These are phyloP conservation scores for Stegophylla sp. DNA, from an alignment of 2,888 invertebrate genomes.

Conservation along the genomic window DNA sequence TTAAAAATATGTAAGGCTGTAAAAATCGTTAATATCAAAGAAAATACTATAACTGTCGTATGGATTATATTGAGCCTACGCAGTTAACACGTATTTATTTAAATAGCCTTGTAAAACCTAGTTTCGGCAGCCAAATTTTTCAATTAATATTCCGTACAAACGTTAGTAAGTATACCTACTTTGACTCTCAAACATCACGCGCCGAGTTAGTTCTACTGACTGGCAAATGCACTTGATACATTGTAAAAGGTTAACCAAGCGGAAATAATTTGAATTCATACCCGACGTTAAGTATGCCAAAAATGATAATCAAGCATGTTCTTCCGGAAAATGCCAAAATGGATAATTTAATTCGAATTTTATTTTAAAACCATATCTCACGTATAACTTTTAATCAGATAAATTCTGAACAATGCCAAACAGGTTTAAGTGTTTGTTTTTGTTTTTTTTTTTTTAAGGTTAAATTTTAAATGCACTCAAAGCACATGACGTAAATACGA, in stretches of 20 bases:
- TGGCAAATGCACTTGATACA: not conserved
- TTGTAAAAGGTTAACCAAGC: not conserved
- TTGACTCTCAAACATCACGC: slow-evolving; percentile 35
- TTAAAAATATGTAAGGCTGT: not conserved
- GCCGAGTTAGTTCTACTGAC: slow-evolving; percentile 26
- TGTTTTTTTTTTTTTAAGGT: not conserved
- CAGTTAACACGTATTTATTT: slow-evolving; percentile 19
- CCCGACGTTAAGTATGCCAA: not conserved
- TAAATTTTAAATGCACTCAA: not conserved
- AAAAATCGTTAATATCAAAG: not conserved
- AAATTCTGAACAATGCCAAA: not conserved
- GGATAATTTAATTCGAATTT: not conserved
- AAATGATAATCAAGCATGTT: not conserved
- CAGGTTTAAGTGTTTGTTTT: too few relatives aligned
- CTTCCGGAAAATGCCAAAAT: not conserved
- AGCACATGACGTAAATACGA: not conserved
- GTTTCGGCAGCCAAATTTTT: slow-evolving; percentile 38
- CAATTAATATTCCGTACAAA: slow-evolving; percentile 25
- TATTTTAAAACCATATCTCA: not conserved
- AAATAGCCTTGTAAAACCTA: slow-evolving; percentile 30
- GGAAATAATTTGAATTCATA: slow-evolving; percentile 8
- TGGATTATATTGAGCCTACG: not conserved
- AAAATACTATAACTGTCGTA: too few relatives aligned
- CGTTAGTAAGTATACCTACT: slow-evolving; percentile 29
- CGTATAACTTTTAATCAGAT: not conserved